Conservation (phyloP, 2,888 invertebrate genomes). For the Crematogaster levior region DNA sequence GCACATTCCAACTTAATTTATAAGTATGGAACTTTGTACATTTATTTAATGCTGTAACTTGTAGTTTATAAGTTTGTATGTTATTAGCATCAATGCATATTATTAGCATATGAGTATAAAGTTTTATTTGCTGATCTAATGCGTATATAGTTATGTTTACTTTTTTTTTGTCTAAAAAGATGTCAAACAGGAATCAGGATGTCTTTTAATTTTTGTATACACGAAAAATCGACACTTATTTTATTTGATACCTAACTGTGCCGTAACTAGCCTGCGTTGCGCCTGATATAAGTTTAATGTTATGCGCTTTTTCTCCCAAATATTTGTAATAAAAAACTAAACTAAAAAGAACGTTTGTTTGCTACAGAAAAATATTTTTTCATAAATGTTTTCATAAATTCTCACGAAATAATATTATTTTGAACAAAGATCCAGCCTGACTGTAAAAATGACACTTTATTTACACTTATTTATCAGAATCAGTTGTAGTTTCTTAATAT, state of each 20-base stretch:
- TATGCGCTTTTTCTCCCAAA: no score
- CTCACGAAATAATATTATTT: no score
- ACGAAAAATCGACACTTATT: neutral
- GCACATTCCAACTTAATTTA: constrained; percentile 43
- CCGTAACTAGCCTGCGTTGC: no score
- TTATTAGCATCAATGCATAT: constrained; percentile 3
- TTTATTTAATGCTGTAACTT: constrained; percentile 65
- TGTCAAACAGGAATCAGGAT: neutral
- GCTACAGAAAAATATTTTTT: no score
- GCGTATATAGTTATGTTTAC: neutral
- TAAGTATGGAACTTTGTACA: constrained; percentile 31
- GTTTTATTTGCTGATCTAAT: constrained; percentile 13
- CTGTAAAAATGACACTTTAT: no score
- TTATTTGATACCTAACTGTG: neutral
- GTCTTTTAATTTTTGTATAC: neutral
- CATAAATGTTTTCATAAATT: no score
- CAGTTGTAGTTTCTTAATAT: no score
- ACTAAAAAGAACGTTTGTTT: no score
- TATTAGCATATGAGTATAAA: constrained; percentile 33
- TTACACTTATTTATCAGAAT: no score
- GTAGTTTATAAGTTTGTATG: constrained; percentile 23
- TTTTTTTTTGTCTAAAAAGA: neutral
- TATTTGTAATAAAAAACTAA: no score
- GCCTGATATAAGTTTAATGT: no score
- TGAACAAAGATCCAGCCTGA: no score